Evolutionary conservation across 2,797 vertebrate genomes (phyloP).

Genomic region (Gobionotothen gibberifrons): DNA sequence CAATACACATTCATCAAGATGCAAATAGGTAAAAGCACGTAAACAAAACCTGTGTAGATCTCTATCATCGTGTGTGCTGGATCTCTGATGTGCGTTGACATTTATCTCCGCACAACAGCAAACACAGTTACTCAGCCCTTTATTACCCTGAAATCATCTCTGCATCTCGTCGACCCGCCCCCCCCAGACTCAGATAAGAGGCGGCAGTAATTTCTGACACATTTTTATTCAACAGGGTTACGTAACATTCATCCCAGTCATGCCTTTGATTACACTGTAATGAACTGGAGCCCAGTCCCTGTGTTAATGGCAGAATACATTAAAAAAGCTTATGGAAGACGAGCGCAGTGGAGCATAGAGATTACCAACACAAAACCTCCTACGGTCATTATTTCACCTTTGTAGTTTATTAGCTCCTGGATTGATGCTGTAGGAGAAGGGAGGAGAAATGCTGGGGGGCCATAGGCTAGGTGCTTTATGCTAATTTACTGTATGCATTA

Average conservation of each 20-base stretch:
- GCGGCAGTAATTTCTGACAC: slow-evolving; percentile 45
- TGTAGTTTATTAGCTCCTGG: slow-evolving; percentile 34
- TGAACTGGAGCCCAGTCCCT: slow-evolving; percentile 42
- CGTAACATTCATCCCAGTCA: slow-evolving; percentile 51
- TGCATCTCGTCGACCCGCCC: neutral
- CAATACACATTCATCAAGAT: slow-evolving; percentile 28
- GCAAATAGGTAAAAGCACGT: slow-evolving; percentile 22
- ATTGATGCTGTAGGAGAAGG: slow-evolving; percentile 38
- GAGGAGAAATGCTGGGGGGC: slow-evolving; percentile 23
- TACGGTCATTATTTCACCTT: slow-evolving; percentile 39
- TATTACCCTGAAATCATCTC: slow-evolving; percentile 56
- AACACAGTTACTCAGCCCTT: slow-evolving; percentile 37
- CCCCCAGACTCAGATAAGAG: slow-evolving; percentile 48
- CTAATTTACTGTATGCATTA: slow-evolving; percentile 43
- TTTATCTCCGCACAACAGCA: slow-evolving; percentile 55
- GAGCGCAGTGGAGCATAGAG: slow-evolving; percentile 34
- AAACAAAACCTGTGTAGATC: slow-evolving; percentile 32
- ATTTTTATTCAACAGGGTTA: slow-evolving; percentile 57
- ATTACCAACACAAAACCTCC: slow-evolving; percentile 39
- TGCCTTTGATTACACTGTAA: slow-evolving; percentile 57
- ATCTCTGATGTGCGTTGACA: slow-evolving; percentile 27
- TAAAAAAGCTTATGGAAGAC: slow-evolving; percentile 51
- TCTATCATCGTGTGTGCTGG: slow-evolving; percentile 14
- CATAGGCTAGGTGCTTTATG: slow-evolving; percentile 36
- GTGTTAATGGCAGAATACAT: slow-evolving; percentile 41